Base-by-base conservation (phyloP, 2,113 vertebrate genomes). In the Myotis yumanensis region DNA sequence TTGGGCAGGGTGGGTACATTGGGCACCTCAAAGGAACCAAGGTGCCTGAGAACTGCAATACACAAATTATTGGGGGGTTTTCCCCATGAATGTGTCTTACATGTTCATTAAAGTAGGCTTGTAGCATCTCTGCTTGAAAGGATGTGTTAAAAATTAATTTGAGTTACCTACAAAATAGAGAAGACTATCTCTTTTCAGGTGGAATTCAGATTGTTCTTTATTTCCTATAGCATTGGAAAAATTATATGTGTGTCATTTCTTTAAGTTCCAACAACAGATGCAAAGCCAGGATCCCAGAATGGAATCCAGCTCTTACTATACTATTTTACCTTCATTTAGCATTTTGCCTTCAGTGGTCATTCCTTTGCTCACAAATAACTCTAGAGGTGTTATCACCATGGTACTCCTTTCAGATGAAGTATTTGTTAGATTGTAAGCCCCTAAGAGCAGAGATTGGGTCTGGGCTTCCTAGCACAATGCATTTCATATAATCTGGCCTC, bases 241-340 rank as follows among this genome's bases (percentile, higher is more conserved):
- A 46, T 20, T 75, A 35, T 51, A 68, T 22, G 32, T 88, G 32
- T 93, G 62, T 73, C 90, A 69, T 85, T 93, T 22, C 25, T 75
- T 76, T 83, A 94, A 28, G 1, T 79, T 84, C 20, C 25, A 84
- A 59, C 35, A 51, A 69, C 37, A 96, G 51, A 91, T 16, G 25
- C 46, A 96, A 97, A 89, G 14, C 83, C 75, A 94, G 64, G 59
- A 95, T 89, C 75, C 59, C 35, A 89, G 40, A 95, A 71, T 66
- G 23, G 79, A 93, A 92, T 91, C 37, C 8, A 54, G 85, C 59
- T 80, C 54, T 84, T 86, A 57, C 52, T 20, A 86, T 18, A 80
- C n/a, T 18, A 30, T 7, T 72, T 77, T 85, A 84, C 28, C 76
- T 93, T 85, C 72, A 86, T 28, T 62, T 66, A 90, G 57, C 7